A percentile compares a stretch with the other conserved stretches of the same genome.
Evolutionary conservation across 2,797 vertebrate genomes (phyloP).

Genomic region (Mormyrops boulengeri): DNA sequence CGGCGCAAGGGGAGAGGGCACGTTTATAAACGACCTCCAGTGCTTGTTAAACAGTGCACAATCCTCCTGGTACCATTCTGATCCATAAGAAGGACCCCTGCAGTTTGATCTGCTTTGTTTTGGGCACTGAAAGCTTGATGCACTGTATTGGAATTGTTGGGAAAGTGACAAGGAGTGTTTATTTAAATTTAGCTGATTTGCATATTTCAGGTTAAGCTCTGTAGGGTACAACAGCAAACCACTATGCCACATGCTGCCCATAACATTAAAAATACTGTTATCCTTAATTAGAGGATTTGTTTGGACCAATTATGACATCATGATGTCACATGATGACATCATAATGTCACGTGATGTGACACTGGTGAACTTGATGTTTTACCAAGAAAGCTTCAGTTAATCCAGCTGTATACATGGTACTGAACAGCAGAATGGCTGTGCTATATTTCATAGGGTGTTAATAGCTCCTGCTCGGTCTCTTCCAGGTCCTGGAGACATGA

Average conservation of each 20-base stretch:
- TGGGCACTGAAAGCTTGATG: not conserved
- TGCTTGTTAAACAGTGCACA: conserved; percentile 35
- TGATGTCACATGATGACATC: not conserved
- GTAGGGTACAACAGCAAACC: not conserved
- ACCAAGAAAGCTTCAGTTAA: not conserved
- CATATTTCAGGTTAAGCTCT: not conserved
- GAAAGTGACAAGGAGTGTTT: not conserved
- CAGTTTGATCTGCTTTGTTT: not conserved
- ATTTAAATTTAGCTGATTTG: not conserved
- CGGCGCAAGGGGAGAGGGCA: not conserved
- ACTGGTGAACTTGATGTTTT: not conserved
- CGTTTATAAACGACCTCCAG: conserved; percentile 35
- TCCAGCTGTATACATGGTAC: not conserved
- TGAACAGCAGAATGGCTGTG: not conserved
- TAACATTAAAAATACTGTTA: not conserved
- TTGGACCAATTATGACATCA: not conserved
- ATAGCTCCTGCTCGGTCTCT: conserved; percentile 17
- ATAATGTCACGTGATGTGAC: not conserved
- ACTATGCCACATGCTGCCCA: not conserved
- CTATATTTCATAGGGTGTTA: conserved; percentile 16
- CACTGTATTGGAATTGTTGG: not conserved
- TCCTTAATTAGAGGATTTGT: not conserved
- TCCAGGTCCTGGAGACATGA: conserved; percentile 60
- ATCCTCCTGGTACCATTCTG: conserved; percentile 30
- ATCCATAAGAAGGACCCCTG: conserved; percentile 32